phyloP scores from a whole-genome alignment of 1,140 invertebrate genomes.

The Neodiprion pinetum region DNA sequence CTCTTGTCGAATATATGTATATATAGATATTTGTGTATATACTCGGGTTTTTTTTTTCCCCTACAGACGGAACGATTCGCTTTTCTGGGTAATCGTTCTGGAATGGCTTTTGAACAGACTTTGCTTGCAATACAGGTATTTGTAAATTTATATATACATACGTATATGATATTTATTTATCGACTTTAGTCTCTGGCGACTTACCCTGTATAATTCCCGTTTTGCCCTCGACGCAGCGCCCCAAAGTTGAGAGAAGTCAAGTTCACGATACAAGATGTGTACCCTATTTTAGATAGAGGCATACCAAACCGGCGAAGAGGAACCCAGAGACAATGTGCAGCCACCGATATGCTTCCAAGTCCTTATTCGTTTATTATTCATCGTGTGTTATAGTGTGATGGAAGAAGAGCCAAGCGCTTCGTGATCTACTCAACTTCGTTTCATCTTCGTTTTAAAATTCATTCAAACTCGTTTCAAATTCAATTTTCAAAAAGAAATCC shows the following conservation, averaged over 20 bases:
- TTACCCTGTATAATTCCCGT: background rate
- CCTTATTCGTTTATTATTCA: background rate
- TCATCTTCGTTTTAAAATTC: too few species aligned
- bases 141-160: conserved; percentile 11
- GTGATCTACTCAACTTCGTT: too few species aligned
- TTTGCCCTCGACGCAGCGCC: background rate
- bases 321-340: conserved; percentile 1
- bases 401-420: too few species aligned
- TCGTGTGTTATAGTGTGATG: too few species aligned
- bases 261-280: background rate
- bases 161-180: background rate
- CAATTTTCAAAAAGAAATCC: too few species aligned
- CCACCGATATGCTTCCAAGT: background rate
- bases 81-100: conserved; percentile 7
- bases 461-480: too few species aligned
- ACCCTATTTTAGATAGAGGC: too few species aligned
- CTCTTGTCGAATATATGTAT: background rate
- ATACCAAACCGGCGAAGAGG: background rate
- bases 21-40: background rate
- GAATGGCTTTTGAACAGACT: conserved; percentile 7
- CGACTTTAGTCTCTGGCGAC: background rate
- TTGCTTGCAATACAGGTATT: background rate
- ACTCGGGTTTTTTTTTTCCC: too few species aligned
- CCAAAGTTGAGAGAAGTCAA: conserved; percentile 2
- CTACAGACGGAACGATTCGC: background rate